Base-by-base conservation (phyloP, 1,140 invertebrate genomes). In the Drosophila watanabei region DNA sequence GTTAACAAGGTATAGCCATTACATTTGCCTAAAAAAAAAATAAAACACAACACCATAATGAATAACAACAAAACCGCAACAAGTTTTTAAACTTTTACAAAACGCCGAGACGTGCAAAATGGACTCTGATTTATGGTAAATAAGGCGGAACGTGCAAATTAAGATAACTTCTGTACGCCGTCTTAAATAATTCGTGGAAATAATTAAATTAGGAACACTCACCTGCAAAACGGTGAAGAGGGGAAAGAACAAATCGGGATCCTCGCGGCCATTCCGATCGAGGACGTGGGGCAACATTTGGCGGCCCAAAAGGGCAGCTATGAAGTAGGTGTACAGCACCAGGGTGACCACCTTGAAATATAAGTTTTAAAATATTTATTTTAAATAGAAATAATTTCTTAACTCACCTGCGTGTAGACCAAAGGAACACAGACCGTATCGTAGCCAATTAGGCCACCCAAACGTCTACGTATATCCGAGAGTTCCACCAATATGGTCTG, bases 341-440 rank as follows among this genome's bases (percentile, higher is more conserved):
- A 98, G 94, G 11, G 98, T 98, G 20, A 98, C 98, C 54, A 98
- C 98, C 97, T 49, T 16, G 6, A 10, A 30, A 30, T 6, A 33
- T 2, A 2, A 5, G 18, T 54, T 39, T 45, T 51, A 6, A 45
- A 24, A 57, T 11, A 30, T 30, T 56, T 52, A 28, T 54, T 9
- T 46, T 14, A 11, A 16, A 30, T 4, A 6, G 6, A 5, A 37
- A 16, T 32, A 2, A 10, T 7, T 2, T 2, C 4, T 8, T 0
- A 46, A 62, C 94, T 94, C 92, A 98, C 98, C 97, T 99, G 98
- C 60, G 98, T 99, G 93, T 99, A 99, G 64, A 99, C 98, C 32
- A 99, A 95, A 46, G 99, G 99, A 71, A 99, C 98, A 92, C 97
- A 98, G 80, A 99, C 98, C 86, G 98, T 99, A 94, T 99, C 99